These are phyloP conservation scores for Wiebesia pumilae DNA, from an alignment of 1,140 invertebrate genomes.

Conservation along the genomic window DNA sequence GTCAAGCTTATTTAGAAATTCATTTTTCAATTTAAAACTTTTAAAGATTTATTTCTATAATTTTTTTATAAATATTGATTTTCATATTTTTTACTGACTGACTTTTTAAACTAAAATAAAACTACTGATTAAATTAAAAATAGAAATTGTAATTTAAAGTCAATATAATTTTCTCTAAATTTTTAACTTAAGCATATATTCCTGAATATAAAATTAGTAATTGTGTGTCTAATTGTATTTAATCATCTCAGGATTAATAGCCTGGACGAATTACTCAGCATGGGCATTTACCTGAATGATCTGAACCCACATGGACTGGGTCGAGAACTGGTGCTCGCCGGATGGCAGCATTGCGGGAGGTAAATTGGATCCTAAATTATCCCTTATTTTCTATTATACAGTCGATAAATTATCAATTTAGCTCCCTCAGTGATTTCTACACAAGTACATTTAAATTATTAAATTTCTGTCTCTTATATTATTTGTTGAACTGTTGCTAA, in stretches of 20 bases:
- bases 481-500: no score
- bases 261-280: slow-evolving; percentile 85
- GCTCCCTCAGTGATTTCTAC: not conserved
- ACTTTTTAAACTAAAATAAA: no score
- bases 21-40: no score
- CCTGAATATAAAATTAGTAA: no score
- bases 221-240: not conserved
- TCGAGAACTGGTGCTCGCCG: slow-evolving; percentile 87
- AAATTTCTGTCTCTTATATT: not conserved
- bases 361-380: slow-evolving; percentile 62
- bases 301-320: slow-evolving; percentile 90
- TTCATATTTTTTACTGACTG: no score
- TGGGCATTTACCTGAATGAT: slow-evolving; percentile 88
- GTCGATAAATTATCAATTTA: not conserved
- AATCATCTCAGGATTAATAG: slow-evolving; percentile 82
- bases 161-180: no score
- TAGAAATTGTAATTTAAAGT: no score
- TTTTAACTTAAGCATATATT: no score
- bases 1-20: no score
- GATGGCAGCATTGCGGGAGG: slow-evolving; percentile 91
- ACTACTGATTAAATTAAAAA: no score
- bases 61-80: no score
- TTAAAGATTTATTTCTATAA: no score
- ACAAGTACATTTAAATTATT: not conserved
- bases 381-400: not conserved